These are phyloP conservation scores for Cyprinodon tularosa DNA, from an alignment of 2,113 vertebrate species.

Conservation along the genomic window DNA sequence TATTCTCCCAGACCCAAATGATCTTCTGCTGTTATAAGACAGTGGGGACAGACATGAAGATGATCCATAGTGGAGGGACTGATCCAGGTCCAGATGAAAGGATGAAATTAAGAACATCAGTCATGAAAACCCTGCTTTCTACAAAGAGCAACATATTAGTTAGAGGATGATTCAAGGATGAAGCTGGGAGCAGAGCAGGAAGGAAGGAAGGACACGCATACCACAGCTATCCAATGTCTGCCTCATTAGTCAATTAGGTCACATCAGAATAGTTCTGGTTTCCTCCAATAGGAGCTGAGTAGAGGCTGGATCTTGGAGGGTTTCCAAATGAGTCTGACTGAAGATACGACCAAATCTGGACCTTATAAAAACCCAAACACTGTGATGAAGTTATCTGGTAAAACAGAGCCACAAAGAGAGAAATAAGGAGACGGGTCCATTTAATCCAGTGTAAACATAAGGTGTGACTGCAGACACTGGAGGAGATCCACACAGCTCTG, in stretches of 20 bases:
- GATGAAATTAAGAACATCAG: background rate
- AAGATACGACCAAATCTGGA: constrained; percentile 46
- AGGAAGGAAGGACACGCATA: background rate
- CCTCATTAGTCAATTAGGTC: too few relatives aligned
- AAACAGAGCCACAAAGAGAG: constrained; percentile 30
- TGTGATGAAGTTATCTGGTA: constrained; percentile 17
- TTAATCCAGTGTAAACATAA: constrained; percentile 56
- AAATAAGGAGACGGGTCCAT: constrained; percentile 41
- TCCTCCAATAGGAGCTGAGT: too few relatives aligned
- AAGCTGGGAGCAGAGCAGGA: background rate
- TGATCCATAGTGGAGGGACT: constrained; percentile 10
- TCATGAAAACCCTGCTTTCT: background rate
- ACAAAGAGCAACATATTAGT: background rate
- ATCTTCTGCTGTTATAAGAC: background rate
- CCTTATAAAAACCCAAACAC: constrained; percentile 36
- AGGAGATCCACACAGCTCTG: constrained; percentile 25
- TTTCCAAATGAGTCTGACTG: background rate
- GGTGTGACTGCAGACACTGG: constrained; percentile 29
- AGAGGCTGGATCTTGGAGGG: too few relatives aligned
- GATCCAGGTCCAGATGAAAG: constrained; percentile 7
- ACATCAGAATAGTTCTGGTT: too few relatives aligned
- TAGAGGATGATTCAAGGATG: background rate
- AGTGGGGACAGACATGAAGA: background rate
- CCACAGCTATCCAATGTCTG: background rate
- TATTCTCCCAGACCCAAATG: too few relatives aligned